Conservation (phyloP, 2,797 vertebrate genomes). For the Trematomus bernacchii region DNA sequence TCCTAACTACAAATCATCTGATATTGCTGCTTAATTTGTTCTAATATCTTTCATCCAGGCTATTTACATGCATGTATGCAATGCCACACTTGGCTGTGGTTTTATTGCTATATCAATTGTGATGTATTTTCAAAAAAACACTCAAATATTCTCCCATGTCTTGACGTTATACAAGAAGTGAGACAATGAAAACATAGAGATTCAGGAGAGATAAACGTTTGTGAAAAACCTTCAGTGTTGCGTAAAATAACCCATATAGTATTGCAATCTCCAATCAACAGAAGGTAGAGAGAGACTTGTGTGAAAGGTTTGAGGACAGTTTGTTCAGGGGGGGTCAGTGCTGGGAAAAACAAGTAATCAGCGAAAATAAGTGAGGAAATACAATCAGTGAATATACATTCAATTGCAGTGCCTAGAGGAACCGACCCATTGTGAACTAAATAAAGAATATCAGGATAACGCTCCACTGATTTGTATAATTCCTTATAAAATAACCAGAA, state of each 20-base stretch:
- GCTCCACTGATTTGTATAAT: slow-evolving; percentile 31
- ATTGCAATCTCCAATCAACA: slow-evolving; percentile 29
- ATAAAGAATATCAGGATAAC: slow-evolving; percentile 31
- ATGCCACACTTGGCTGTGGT: slow-evolving; percentile 29
- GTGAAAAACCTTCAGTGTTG: slow-evolving; percentile 65
- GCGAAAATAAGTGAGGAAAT: slow-evolving; percentile 56
- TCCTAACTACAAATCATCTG: slow-evolving; percentile 61
- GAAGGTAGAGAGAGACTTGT: slow-evolving; percentile 22
- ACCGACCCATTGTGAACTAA: slow-evolving; percentile 36
- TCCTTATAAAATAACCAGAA: slow-evolving; percentile 47
- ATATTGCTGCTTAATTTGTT: slow-evolving; percentile 66
- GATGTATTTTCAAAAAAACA: slow-evolving; percentile 48
- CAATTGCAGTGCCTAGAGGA: slow-evolving; percentile 65
- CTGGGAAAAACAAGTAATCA: slow-evolving; percentile 14
- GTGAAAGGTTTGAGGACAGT: slow-evolving; percentile 21
- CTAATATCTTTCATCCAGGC: slow-evolving; percentile 50
- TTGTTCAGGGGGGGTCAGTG: slow-evolving; percentile 25
- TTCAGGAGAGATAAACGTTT: slow-evolving; percentile 73
- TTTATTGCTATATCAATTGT: slow-evolving; percentile 59
- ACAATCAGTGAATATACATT: slow-evolving; percentile 81
- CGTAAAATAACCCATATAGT: slow-evolving; percentile 45
- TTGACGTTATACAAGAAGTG: slow-evolving; percentile 56
- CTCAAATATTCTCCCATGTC: slow-evolving; percentile 56
- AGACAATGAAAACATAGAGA: slow-evolving; percentile 53
- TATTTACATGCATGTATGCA: slow-evolving; percentile 73